Conservation (phyloP, 2,888 invertebrate genomes). For the Tiliacea citrago region DNA sequence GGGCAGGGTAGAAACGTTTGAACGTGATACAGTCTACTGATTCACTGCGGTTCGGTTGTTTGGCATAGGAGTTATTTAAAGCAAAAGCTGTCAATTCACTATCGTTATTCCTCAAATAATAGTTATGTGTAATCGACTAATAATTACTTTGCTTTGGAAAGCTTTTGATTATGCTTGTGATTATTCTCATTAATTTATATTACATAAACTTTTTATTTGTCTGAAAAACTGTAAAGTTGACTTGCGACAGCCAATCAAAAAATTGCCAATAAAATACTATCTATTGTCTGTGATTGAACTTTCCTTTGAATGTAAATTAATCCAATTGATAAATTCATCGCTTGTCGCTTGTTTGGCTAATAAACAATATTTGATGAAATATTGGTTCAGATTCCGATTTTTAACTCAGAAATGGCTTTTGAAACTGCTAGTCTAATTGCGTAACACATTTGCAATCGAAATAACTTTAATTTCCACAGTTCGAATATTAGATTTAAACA, state of each 20-base stretch:
- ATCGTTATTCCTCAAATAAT: neutral
- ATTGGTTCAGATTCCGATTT: conserved; percentile 18
- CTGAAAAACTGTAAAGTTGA: neutral
- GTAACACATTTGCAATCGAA: conserved; percentile 11
- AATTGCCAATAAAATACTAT: neutral
- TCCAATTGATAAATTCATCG: conserved; percentile 12
- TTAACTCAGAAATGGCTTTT: conserved; percentile 12
- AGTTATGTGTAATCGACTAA: neutral
- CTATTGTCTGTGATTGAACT: neutral
- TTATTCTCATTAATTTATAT: neutral
- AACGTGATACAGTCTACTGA: neutral
- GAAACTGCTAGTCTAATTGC: neutral
- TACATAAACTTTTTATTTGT: neutral
- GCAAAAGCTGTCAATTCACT: neutral
- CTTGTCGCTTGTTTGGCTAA: no score
- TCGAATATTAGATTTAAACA: neutral
- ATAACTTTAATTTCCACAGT: neutral
- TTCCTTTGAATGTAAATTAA: conserved; percentile 9
- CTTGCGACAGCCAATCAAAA: no score
- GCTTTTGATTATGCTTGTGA: neutral
- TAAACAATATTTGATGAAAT: no score
- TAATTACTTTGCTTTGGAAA: neutral
- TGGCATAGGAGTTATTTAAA: neutral
- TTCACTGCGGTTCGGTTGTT: neutral
- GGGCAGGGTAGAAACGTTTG: no score